phyloP scores from a whole-genome alignment of 2,113 vertebrate species.

The Phoenicopterus ruber region DNA sequence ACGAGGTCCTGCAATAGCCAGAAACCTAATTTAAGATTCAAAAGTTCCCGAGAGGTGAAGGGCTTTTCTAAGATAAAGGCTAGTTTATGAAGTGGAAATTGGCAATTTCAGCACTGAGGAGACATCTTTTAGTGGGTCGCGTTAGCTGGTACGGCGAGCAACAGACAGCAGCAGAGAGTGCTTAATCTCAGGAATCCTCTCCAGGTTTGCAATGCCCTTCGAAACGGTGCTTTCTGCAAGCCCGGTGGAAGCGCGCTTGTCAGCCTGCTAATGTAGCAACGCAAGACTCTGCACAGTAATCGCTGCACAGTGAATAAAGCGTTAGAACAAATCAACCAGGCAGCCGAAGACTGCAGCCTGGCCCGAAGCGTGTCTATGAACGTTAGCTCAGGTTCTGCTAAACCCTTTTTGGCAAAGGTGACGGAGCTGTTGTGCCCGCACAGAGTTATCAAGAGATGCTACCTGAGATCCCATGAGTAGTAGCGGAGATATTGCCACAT shows the following conservation, averaged over 20 bases:
- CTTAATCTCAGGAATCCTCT: neutral
- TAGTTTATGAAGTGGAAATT: neutral
- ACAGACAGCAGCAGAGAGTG: neutral
- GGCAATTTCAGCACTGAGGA: neutral
- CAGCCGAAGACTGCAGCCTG: neutral
- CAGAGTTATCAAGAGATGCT: neutral
- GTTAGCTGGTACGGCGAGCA: accelerated
- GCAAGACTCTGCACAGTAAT: neutral
- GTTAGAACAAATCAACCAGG: neutral
- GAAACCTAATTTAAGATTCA: neutral
- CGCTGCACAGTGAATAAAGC: neutral
- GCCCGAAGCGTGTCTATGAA: neutral
- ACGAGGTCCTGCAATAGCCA: neutral
- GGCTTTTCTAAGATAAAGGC: neutral
- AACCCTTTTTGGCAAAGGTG: neutral
- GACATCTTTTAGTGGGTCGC: neutral
- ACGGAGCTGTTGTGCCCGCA: neutral
- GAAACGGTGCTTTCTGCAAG: accelerated
- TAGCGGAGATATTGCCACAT: too few relatives aligned
- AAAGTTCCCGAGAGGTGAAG: neutral
- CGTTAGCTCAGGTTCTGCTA: neutral
- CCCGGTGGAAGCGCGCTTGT: accelerated
- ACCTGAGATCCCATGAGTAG: neutral
- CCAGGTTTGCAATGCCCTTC: neutral
- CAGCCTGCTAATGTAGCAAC: neutral